Conservation (phyloP, 2,797 vertebrate species). For the Sebastes variabilis region DNA sequence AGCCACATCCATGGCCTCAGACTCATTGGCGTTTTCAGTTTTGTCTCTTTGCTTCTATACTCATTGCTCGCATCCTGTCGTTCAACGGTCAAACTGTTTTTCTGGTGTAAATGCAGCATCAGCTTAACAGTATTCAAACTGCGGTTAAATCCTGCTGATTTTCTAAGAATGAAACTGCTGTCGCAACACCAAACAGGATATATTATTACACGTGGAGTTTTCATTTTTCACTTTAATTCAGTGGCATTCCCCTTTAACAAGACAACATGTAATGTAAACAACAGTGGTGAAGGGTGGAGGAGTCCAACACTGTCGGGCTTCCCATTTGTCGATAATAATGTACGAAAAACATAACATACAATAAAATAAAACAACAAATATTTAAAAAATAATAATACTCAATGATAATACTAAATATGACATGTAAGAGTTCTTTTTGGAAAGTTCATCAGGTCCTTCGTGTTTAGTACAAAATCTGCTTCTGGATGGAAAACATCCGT, state of each 20-base stretch:
- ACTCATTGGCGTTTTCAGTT: too few relatives aligned
- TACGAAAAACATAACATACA: slow-evolving; percentile 9
- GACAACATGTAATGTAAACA: slow-evolving; percentile 17
- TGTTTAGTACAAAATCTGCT: slow-evolving; percentile 47
- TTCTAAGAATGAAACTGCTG: not conserved
- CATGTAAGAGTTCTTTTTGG: slow-evolving; percentile 11
- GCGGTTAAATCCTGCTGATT: slow-evolving; percentile 27
- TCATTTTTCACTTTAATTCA: slow-evolving; percentile 53
- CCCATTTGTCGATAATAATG: slow-evolving; percentile 6
- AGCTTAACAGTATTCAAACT: slow-evolving; percentile 8
- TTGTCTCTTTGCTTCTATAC: too few relatives aligned
- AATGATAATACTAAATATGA: slow-evolving; percentile 16
- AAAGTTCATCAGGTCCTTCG: slow-evolving; percentile 19
- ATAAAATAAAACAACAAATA: slow-evolving; percentile 24
- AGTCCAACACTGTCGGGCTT: not conserved
- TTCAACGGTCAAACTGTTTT: not conserved
- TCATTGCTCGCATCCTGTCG: too few relatives aligned
- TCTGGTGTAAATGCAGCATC: slow-evolving; percentile 11
- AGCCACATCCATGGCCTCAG: too few relatives aligned
- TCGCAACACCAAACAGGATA: not conserved
- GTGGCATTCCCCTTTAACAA: slow-evolving; percentile 43
- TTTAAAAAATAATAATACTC: slow-evolving; percentile 29
- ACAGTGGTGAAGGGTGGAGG: not conserved
- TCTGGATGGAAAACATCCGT: slow-evolving; percentile 32
- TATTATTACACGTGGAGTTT: not conserved